These are phyloP conservation scores for Phaethornis superciliosus DNA, from an alignment of 2,113 vertebrate species.

Conservation along the genomic window DNA sequence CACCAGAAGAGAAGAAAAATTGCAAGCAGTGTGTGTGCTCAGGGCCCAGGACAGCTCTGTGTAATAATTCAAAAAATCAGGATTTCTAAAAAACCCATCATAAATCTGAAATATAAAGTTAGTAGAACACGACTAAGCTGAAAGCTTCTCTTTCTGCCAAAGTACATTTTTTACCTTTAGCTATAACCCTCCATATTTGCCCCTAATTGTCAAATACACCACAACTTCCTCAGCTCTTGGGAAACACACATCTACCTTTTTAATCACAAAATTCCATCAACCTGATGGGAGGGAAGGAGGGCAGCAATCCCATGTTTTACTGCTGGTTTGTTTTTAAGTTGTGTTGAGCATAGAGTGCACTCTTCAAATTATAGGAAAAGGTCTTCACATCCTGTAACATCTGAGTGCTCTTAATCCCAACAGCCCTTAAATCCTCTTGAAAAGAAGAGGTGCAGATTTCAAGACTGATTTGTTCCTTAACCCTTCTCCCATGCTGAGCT, in stretches of 20 bases:
- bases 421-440: fast-evolving
- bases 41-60: background rate
- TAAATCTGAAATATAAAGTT: background rate
- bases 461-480: background rate
- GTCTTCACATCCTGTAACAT: background rate
- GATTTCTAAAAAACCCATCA: background rate
- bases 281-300: too few species aligned
- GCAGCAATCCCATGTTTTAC: background rate
- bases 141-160: background rate
- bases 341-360: background rate
- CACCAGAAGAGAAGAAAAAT: background rate
- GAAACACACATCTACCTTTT: background rate
- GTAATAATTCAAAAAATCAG: background rate
- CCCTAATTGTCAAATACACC: background rate
- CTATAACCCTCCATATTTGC: background rate
- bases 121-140: background rate
- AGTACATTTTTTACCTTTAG: background rate
- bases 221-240: background rate
- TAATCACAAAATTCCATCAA: background rate
- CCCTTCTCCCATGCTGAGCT: background rate
- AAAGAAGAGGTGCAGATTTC: background rate
- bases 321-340: background rate
- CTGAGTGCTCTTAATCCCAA: background rate
- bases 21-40: background rate
- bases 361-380: background rate